Evolutionary conservation across 2,797 vertebrate species (phyloP), one percentile per base, ranked within the genome.

Genomic region (Anolis apletophallus): DNA sequence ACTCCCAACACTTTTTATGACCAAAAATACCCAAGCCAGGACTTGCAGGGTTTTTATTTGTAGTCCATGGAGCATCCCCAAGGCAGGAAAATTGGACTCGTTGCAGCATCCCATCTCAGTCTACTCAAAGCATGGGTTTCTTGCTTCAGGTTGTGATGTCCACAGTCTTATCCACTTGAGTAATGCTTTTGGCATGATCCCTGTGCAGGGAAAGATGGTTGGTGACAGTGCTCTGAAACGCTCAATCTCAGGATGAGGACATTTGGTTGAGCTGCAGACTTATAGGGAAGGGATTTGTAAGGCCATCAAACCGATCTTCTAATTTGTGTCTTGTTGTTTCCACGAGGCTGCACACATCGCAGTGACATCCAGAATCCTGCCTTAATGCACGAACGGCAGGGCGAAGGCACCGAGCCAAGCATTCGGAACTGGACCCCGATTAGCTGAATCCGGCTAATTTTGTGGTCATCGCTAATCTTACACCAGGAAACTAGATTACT

Each of bases 311-410:
- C 11, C 74, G n/a, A 14, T 32, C 54, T 72, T 71, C 36, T 57
- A 36, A 32, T 72, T 12, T 78, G 69, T 46, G 50, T 11, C 8
- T 10, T 59, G 36, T 68, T 21, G 17, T 34, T 83, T 83, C 23
- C 46, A 50, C 52, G 36, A 89, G 61, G 81, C 83, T 64, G 10
- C 88, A 85, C 71, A 55, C 50, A 86, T 91, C 85, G 83, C 86
- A 91, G 91, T 93, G 89, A 93, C 59, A 91, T 87, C 84, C 81
- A 72, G 73, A 86, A 64, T 77, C 87, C 85, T 92, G 88, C 50
- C 36, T 74, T 72, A 14, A 59, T 78, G 6, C 75, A 64, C 72
- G 78, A 82, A 54, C 78, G 79, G 8, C 76, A 36, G 80, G 72
- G 59, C 57, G 76, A 84, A 87, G 14, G n/a, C 9, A 55, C 55